Percentiles rank a stretch among this genome's conserved stretches.
phyloP scores from a whole-genome alignment of 2,113 vertebrate genomes.

The Progne subis region DNA sequence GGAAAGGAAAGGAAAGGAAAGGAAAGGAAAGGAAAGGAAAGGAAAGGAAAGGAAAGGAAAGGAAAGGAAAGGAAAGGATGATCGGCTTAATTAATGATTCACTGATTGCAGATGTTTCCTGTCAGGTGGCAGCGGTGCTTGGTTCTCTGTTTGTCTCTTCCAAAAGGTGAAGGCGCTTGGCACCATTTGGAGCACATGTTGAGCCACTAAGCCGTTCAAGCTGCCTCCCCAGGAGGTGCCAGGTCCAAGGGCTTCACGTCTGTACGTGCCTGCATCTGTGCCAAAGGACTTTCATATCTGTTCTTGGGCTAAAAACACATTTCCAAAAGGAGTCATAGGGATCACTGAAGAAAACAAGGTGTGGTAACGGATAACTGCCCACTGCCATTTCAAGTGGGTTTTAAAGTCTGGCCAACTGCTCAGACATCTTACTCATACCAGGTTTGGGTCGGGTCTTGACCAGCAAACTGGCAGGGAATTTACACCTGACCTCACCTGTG shows the following conservation, averaged over 20 bases:
- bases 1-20: background rate
- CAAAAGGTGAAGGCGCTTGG: background rate
- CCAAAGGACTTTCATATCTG: background rate
- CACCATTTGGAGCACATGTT: background rate
- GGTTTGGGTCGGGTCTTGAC: accelerated
- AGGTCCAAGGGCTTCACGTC: background rate
- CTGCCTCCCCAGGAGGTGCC: background rate
- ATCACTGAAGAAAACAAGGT: background rate
- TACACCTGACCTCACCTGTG: background rate
- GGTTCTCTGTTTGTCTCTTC: conserved; percentile 14
- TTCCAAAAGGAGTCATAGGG: background rate
- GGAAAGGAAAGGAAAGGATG: background rate
- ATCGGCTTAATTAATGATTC: conserved; percentile 53
- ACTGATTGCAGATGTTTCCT: conserved; percentile 68
- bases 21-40: too few species aligned
- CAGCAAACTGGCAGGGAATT: background rate
- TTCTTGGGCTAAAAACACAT: background rate
- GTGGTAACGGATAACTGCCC: background rate
- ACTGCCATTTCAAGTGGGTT: conserved; percentile 10
- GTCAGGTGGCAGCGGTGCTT: background rate
- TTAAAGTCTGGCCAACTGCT: background rate
- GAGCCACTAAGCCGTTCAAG: background rate
- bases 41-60: too few species aligned
- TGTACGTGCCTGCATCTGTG: background rate
- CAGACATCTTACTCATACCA: background rate